Base-by-base conservation (phyloP, 2,113 vertebrate species). In the Rhabdomys dilectus region DNA sequence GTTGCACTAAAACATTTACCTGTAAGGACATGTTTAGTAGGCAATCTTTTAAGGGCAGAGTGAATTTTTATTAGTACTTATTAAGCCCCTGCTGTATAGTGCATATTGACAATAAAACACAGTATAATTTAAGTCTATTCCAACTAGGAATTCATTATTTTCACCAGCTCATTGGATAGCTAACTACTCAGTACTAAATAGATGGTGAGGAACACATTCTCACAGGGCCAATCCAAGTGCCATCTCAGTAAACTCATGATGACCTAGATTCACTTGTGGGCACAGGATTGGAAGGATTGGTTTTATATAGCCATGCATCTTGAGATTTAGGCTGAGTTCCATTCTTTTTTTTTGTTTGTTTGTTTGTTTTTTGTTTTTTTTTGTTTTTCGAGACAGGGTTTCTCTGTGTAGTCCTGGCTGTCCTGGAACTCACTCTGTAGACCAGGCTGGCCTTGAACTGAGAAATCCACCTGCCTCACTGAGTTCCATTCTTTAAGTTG, bases 31-130 rank as follows among this genome's bases (percentile, higher is more conserved):
- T 56, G 15, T 58, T 60, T 29, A 85, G 29, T 42, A 73, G 22
- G 26, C 15, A 94, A 85, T 58, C 15, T 88, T 68, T 26, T 90
- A 1, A 68, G 75, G 64, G 7, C 39, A 60, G 42, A 62, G 78
- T 60, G 92, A 24, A 34, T 51, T 72, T 94, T 89, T 84, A 80
- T 31, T 91, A 86, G 58, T 73, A 80, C 29, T 73, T 80, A 60
- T 51, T 80, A 80, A 84, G 34, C 45, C 64, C 24, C 34, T 51
- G 66, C 15, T 85, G 22, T 39, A 68, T 51, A 9, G 1, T 85
- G 39, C 3, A 73, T 94, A 58, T 17, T 89, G 31, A 70, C n/a
- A 39, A 76, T 96, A 72, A 66, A 84, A 72, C 56, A 60, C 4
- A 9, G 36, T 34, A 80, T 80, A 29, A 80, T 0, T 39, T 73